These are phyloP conservation scores for Protobothrops mucrosquamatus DNA, from an alignment of 2,113 vertebrate species.

Conservation along the genomic window DNA sequence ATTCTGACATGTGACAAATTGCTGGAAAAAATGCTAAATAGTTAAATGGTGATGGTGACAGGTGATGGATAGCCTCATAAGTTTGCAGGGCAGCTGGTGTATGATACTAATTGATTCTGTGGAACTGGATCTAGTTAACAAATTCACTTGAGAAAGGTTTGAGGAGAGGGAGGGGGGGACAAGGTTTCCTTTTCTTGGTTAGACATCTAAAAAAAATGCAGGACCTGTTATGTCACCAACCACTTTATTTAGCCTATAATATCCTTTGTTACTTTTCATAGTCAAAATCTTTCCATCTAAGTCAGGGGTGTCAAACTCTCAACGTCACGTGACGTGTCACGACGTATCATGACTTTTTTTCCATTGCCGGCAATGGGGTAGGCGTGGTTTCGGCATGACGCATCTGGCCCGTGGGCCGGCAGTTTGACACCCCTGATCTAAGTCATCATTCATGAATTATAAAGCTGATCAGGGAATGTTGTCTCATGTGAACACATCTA, in stretches of 20 bases:
- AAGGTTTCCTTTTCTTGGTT: slow-evolving; percentile 39
- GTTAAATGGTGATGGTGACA: slow-evolving; percentile 72
- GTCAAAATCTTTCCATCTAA: slow-evolving; percentile 2
- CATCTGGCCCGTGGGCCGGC: too few species aligned
- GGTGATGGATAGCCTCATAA: slow-evolving; percentile 82
- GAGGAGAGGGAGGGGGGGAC: background rate
- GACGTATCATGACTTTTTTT: too few species aligned
- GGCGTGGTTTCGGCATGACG: too few species aligned
- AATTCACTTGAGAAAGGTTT: slow-evolving; percentile 71
- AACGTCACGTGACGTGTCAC: too few species aligned
- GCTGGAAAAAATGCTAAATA: slow-evolving; percentile 81
- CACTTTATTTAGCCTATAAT: slow-evolving; percentile 50
- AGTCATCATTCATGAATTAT: background rate
- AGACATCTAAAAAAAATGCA: slow-evolving; percentile 64
- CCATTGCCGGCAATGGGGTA: too few species aligned
- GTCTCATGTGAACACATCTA: background rate
- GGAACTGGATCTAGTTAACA: slow-evolving; percentile 80
- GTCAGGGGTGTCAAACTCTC: background rate
- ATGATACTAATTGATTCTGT: slow-evolving; percentile 82
- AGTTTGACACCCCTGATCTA: too few species aligned
- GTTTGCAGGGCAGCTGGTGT: slow-evolving; percentile 73
- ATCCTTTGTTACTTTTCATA: slow-evolving; percentile 46
- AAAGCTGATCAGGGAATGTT: background rate
- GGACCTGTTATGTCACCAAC: slow-evolving; percentile 54
- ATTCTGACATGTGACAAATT: slow-evolving; percentile 82